Evolutionary conservation across 2,113 vertebrate genomes (phyloP), one percentile per base, ranked within the genome.

Genomic region (Tupaia chinensis): DNA sequence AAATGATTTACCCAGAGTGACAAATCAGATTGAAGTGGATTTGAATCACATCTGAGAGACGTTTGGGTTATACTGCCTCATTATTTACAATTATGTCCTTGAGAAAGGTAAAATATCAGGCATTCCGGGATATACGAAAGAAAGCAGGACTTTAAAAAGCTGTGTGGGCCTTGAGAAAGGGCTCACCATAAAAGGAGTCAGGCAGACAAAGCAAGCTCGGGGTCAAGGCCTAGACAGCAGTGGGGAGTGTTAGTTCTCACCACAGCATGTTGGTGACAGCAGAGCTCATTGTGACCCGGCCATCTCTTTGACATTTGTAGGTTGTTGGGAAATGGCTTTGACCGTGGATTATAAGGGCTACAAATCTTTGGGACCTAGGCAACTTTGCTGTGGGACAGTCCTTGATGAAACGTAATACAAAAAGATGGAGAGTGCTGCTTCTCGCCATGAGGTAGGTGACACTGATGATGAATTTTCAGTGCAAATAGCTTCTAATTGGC

Each of bases 31-130:
- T 82, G 65, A 91, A n/a, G n/a, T 44, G 56, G 53, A 87, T 83
- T 83, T 85, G 27, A 81, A 44, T 9, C 66, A 69, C 54, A 10
- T 34, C 12, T 83, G 4, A 72, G 61, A 94, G 77, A 87, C 80
- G 20, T 10, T 29, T 84, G 79, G 23, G 1, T 79, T 65, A 87
- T 5, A 80, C 17, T 79, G 3, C 11, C 5, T 15, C n/a, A 23
- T 44, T 96, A 19, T 90, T 90, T 83, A 53, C 32, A 93, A 22
- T 92, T 84, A 60, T 19, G 58, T 58, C 81, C 34, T 95, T 34
- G 4, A 77, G 69, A 88, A 78, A 23, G 3, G 7, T 88, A 81
- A 89, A 89, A 19, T 65, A 20, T 58, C 44, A 89, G 44, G 20
- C 1, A 29, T 54, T 54, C 0, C 54, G 29, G 29, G 6, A 17